phyloP scores from a whole-genome alignment of 2,797 vertebrate species.

The Megaceryle alcyon region DNA sequence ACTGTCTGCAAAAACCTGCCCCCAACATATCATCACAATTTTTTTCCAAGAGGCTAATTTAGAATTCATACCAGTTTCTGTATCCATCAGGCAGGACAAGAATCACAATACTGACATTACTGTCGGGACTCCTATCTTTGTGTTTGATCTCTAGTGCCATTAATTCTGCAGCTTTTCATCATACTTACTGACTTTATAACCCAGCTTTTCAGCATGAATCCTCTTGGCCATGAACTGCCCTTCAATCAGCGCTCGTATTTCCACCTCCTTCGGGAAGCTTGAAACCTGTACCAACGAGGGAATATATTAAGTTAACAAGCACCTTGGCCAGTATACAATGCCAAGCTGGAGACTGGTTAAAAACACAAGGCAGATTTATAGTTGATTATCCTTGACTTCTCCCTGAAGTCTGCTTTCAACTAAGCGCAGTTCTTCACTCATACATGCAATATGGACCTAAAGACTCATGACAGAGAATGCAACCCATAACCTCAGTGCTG shows the following conservation, averaged over 20 bases:
- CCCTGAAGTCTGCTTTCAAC: background rate
- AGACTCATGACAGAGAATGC: background rate
- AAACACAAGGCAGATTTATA: background rate
- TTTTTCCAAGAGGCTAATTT: background rate
- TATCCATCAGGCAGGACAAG: background rate
- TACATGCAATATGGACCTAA: background rate
- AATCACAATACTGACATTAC: background rate
- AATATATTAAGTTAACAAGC: background rate
- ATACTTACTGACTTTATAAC: conserved; percentile 90
- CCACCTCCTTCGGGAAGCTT: conserved; percentile 80
- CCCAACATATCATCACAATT: background rate
- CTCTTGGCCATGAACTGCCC: conserved; percentile 95
- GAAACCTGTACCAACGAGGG: conserved; percentile 78
- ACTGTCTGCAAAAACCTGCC: background rate
- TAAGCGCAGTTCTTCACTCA: background rate
- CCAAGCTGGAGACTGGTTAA: background rate
- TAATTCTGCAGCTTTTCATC: background rate
- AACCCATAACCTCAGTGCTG: background rate
- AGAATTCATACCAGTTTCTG: background rate
- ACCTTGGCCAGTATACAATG: background rate
- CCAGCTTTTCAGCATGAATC: conserved; percentile 90
- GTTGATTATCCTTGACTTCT: background rate
- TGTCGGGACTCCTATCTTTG: background rate
- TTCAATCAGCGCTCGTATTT: conserved; percentile 91
- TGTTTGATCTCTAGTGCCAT: background rate